A percentile compares a stretch with the other conserved stretches of the same genome.
Conservation (phyloP, 2,113 vertebrate species). For the Acanthochromis polyacanthus region DNA sequence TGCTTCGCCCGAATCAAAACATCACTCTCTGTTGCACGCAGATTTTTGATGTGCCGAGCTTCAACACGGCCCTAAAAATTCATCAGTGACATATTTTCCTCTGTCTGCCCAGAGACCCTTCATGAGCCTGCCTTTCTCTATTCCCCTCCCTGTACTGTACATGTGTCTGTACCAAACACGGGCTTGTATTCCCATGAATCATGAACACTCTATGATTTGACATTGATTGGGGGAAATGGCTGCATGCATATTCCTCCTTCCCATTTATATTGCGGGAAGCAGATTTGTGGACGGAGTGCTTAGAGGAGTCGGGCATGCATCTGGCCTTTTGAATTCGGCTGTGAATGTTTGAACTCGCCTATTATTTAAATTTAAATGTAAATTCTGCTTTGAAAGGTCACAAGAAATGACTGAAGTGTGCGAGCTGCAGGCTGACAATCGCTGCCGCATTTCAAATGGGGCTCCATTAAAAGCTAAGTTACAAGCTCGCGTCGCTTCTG, state of each 20-base stretch:
- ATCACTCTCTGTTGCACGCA: conserved; percentile 22
- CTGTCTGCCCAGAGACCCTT: conserved; percentile 25
- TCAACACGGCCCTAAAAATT: conserved; percentile 10
- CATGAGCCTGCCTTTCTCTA: conserved; percentile 9
- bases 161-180: conserved; percentile 25
- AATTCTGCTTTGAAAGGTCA: conserved; percentile 56
- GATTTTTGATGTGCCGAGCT: conserved; percentile 33
- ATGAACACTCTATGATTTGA: conserved; percentile 33
- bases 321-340: conserved; percentile 32
- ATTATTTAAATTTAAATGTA: conserved; percentile 58
- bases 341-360: conserved; percentile 30
- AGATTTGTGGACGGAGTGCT: background rate
- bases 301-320: conserved; percentile 1
- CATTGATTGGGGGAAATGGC: conserved; percentile 53
- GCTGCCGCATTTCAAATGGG: conserved; percentile 45
- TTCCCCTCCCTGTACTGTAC: conserved; percentile 11
- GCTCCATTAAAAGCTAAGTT: conserved; percentile 41
- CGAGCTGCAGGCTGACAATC: conserved; percentile 30
- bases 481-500: conserved; percentile 26
- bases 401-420: conserved; percentile 38
- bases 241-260: conserved; percentile 15
- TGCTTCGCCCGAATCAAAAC: conserved; percentile 18
- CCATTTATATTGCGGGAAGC: conserved; percentile 25
- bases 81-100: conserved; percentile 45
- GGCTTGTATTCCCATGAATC: conserved; percentile 22